phyloP scores from a whole-genome alignment of 92 coral and sea anemone genomes.

The Bergia puertoricense region DNA sequence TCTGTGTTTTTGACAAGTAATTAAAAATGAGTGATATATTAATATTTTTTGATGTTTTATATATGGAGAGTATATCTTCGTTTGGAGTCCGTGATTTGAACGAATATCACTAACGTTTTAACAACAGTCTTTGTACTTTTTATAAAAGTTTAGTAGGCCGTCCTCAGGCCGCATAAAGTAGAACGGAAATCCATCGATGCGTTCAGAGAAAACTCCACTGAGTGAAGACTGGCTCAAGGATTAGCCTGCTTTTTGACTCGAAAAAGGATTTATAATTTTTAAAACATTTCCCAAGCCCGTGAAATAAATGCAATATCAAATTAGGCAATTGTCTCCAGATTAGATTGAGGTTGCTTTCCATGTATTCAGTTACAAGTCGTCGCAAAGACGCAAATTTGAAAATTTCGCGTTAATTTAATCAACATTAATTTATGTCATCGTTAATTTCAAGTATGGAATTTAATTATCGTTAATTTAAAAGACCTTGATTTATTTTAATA shows the following conservation, averaged over 20 bases:
- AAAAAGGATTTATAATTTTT: not conserved
- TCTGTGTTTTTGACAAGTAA: not conserved
- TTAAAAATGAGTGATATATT: not conserved
- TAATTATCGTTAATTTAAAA: too few species aligned
- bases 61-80: not conserved
- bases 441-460: too few species aligned
- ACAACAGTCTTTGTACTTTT: slow-evolving; percentile 39
- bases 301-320: not conserved
- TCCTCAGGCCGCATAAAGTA: slow-evolving; percentile 33
- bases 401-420: too few species aligned
- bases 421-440: too few species aligned
- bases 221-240: not conserved
- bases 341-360: too few species aligned
- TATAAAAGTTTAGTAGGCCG: slow-evolving; percentile 49
- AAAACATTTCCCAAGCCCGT: not conserved
- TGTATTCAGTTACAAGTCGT: too few species aligned
- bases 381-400: too few species aligned
- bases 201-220: slow-evolving; percentile 18
- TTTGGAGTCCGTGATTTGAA: not conserved
- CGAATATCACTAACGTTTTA: not conserved
- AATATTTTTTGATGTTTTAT: not conserved
- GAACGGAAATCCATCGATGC: not conserved
- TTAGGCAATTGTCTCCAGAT: not conserved
- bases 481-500: too few species aligned
- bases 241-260: not conserved